phyloP scores from a whole-genome alignment of 92 coral and sea anemone species.

The Umimayanthus kanabou region DNA sequence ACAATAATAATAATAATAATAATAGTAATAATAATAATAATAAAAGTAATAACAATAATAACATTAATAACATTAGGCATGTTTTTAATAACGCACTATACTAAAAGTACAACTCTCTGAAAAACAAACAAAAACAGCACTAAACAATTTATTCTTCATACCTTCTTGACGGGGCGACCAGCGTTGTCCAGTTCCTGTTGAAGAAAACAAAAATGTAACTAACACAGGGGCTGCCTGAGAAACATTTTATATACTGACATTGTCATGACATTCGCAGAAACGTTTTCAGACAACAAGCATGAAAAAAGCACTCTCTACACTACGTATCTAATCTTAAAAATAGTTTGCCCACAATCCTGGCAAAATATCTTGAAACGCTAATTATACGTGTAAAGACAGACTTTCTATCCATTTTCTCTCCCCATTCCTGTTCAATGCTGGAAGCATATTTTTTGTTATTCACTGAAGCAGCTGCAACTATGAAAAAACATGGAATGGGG shows the following conservation, averaged over 20 bases:
- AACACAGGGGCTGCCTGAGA: background rate
- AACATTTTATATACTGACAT: background rate
- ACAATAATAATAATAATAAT: no score
- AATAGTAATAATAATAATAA: no score
- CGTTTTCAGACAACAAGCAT: background rate
- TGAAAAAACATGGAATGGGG: background rate
- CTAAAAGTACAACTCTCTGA: background rate
- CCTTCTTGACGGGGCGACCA: constrained; percentile 91
- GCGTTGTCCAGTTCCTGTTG: constrained; percentile 82
- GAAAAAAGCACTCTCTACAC: background rate
- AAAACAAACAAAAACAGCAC: background rate
- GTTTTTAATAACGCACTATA: no score
- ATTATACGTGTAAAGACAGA: background rate
- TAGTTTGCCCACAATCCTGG: background rate
- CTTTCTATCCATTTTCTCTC: background rate
- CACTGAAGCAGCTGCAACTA: background rate
- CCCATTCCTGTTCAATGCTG: background rate
- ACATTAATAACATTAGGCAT: no score
- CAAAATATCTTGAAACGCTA: background rate
- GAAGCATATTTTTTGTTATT: no score
- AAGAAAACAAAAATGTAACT: background rate
- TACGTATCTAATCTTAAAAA: background rate
- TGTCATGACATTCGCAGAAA: background rate
- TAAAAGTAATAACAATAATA: no score
- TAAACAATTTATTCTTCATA: constrained; percentile 11